phyloP scores from a whole-genome alignment of 2,113 vertebrate genomes.

The Atrichornis clamosus region DNA sequence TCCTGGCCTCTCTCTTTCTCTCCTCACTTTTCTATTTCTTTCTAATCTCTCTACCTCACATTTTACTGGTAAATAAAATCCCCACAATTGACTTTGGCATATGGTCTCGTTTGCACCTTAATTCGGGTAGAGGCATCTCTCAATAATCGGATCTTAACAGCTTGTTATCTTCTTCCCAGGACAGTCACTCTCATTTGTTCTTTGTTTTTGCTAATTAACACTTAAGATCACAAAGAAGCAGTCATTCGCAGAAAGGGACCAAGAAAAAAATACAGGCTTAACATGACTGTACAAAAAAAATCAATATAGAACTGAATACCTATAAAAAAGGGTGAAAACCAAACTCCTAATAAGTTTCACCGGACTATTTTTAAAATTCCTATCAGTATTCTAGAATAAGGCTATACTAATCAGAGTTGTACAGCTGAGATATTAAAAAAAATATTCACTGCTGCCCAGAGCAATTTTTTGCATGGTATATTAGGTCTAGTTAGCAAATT shows the following conservation, averaged over 20 bases:
- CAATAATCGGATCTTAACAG: neutral
- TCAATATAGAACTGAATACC: neutral
- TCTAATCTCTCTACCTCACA: neutral
- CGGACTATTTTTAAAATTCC: neutral
- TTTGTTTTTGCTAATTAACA: neutral
- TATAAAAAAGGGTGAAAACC: neutral
- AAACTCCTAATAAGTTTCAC: neutral
- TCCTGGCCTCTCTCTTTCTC: neutral
- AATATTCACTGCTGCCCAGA: neutral
- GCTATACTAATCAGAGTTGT: neutral
- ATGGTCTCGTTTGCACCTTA: neutral
- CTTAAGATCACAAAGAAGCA: neutral
- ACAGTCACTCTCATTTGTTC: neutral
- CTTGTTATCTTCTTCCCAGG: neutral
- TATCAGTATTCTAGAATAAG: neutral
- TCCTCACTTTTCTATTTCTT: neutral
- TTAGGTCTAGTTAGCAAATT: neutral
- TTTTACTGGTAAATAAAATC: neutral
- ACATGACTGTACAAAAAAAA: neutral
- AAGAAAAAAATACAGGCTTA: neutral
- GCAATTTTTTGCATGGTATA: neutral
- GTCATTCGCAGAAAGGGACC: neutral
- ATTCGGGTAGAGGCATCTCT: neutral
- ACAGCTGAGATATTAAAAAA: neutral
- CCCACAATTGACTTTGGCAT: neutral